These are phyloP conservation scores for Girardinus metallicus DNA, from an alignment of 2,797 vertebrate genomes.

Conservation along the genomic window DNA sequence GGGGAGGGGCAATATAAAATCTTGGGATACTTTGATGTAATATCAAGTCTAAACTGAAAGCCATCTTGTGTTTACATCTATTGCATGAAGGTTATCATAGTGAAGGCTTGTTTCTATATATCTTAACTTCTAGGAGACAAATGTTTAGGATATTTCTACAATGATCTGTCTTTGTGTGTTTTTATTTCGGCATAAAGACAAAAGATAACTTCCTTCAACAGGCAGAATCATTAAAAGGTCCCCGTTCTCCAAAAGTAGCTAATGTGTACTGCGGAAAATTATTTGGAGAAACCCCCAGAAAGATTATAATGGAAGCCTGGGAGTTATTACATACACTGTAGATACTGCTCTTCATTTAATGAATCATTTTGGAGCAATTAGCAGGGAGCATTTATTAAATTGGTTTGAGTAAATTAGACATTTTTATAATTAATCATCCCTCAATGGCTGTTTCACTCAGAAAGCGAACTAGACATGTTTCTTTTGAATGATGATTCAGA, in stretches of 20 bases:
- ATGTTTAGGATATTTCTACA: background rate
- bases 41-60: background rate
- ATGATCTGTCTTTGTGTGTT: background rate
- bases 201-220: background rate
- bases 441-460: background rate
- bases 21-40: background rate
- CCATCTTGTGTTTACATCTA: background rate
- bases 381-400: background rate
- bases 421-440: background rate
- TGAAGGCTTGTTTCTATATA: background rate
- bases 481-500: constrained; percentile 12
- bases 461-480: background rate
- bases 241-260: background rate
- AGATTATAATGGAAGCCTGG: background rate
- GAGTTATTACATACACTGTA: background rate
- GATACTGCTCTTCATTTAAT: background rate
- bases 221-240: background rate
- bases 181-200: background rate
- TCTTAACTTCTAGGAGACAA: background rate
- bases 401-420: background rate
- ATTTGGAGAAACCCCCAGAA: background rate
- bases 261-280: background rate
- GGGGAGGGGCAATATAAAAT: background rate
- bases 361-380: background rate
- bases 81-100: background rate